Percentiles rank a stretch among this genome's conserved stretches.
Conservation (phyloP, 2,888 invertebrate genomes). For the Adineta ricciae region DNA sequence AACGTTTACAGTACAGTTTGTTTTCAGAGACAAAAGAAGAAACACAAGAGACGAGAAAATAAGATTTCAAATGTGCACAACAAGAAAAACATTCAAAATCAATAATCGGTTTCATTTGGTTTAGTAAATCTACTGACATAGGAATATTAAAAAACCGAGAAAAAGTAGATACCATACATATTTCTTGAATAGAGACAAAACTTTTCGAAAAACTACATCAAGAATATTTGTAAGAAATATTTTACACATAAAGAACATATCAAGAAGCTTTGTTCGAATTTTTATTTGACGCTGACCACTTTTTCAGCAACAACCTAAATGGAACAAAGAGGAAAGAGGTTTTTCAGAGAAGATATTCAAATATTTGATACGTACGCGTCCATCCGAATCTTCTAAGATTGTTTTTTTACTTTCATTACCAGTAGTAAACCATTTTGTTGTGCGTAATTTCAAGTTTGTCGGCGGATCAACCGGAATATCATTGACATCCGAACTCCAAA, state of each 20-base stretch:
- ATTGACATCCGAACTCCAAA: background rate
- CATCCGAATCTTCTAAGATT: background rate
- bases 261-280: background rate
- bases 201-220: background rate
- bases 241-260: background rate
- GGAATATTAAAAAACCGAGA: background rate
- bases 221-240: background rate
- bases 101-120: background rate
- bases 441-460: slow-evolving; percentile 1
- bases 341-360: background rate
- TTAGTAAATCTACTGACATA: background rate
- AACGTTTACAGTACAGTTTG: background rate
- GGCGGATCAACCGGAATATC: background rate
- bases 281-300: background rate
- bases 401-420: background rate
- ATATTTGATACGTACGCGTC: background rate
- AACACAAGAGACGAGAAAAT: background rate
- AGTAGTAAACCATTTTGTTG: background rate
- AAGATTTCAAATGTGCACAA: background rate
- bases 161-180: too few species aligned
- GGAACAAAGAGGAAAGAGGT: background rate
- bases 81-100: background rate
- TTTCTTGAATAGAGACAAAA: background rate
- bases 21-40: too few species aligned
- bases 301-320: slow-evolving; percentile 2